Base-by-base conservation (phyloP, 2,888 invertebrate species). In the Epinotia ramella region DNA sequence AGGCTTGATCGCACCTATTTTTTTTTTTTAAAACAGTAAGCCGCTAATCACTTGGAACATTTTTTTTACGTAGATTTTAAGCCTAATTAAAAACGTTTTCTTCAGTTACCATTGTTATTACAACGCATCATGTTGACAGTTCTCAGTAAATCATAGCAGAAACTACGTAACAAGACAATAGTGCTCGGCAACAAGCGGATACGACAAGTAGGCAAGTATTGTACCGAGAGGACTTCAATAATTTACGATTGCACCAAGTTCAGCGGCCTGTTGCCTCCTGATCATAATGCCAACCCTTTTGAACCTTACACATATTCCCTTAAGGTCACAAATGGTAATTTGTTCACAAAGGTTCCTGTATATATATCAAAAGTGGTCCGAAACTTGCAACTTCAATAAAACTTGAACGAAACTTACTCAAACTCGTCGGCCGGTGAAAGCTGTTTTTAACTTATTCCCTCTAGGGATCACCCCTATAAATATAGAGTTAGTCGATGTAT, bases 381-480 rank as follows among this genome's bases (percentile, higher is more conserved):
- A 89, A 89, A 91, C 86, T 85, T 86, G 84, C 85, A 87, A 87
- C 86, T 88, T 86, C 87, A 87, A 88, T 88, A 88, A 86, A 88
- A 88, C 87, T 88, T 87, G 77, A 82, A 78, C 79, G 83, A 85
- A 87, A 88, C 84, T 88, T 87, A 87, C 84, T 87, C 86, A 87
- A 86, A 87, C 86, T 86, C 87, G 86, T 85, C 88, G 85, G 86
- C 84, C 86, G 87, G 85, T 86, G 88, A 88, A 88, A 88, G 87
- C 88, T 93, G 94, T 93, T 93, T 93, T 93, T 93, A 94, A 94
- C 92, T 94, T 94, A 85, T 85, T 81, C 87, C 89, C 91, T 81
- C 88, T 80, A 84, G 90, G 91, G 91, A 91, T 89, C 87, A 87
- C 84, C 87, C 88, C 83, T 87, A 88, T 91, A 92, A 92, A 93